A percentile compares a stretch with the other conserved stretches of the same genome.
These are phyloP conservation scores for Embiotoca jacksoni DNA, from an alignment of 2,113 vertebrate genomes.

Conservation along the genomic window DNA sequence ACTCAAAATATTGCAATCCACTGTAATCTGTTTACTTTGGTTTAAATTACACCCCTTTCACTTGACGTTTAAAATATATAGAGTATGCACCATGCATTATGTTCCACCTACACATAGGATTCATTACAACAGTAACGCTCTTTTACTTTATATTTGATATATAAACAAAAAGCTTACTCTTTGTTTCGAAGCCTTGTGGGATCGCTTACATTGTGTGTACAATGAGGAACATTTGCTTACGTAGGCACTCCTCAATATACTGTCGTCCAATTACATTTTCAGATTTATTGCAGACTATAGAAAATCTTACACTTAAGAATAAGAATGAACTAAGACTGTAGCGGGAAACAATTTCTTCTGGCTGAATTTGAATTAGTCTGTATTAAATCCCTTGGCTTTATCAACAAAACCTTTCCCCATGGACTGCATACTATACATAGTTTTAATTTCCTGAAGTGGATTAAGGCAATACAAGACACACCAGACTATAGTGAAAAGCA, in stretches of 20 bases:
- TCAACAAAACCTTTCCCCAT: slow-evolving; percentile 31
- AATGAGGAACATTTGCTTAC: background rate
- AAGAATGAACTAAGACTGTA: no score
- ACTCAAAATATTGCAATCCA: background rate
- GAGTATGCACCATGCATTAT: slow-evolving; percentile 9
- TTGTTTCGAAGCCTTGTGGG: no score
- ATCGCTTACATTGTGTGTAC: background rate
- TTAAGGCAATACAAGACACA: slow-evolving; percentile 44
- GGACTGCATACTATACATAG: slow-evolving; percentile 37
- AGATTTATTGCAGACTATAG: no score
- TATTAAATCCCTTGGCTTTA: slow-evolving; percentile 37
- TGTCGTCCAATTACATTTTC: no score
- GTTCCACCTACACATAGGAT: slow-evolving; percentile 8
- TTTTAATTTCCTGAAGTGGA: slow-evolving; percentile 73
- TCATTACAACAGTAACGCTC: background rate
- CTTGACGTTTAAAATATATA: slow-evolving; percentile 20
- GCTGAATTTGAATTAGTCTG: background rate
- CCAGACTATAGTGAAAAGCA: slow-evolving; percentile 53
- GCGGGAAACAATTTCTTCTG: slow-evolving; percentile 15
- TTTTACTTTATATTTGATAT: no score
- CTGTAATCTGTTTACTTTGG: background rate
- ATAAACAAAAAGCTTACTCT: no score
- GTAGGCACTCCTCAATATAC: background rate
- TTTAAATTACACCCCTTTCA: slow-evolving; percentile 10
- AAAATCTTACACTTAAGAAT: no score